Conservation (phyloP, 1,140 invertebrate species). For the Berghia stephanieae region DNA sequence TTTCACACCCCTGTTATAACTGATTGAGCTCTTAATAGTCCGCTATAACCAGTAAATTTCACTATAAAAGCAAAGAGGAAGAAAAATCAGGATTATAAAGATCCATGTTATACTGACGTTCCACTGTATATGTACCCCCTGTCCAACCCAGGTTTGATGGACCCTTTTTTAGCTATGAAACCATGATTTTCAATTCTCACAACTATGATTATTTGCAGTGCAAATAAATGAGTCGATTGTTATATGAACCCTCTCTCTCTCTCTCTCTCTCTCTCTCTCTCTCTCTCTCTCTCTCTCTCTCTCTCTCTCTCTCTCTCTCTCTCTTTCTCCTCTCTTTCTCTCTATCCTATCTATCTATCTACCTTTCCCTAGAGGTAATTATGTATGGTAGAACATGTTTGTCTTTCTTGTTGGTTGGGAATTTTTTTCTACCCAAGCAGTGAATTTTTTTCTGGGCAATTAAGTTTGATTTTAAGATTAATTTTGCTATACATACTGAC, state of each 20-base stretch:
- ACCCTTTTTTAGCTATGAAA: not conserved
- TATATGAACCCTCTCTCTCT: not conserved
- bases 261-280: not conserved
- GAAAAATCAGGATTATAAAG: not conserved
- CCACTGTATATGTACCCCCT: too few species aligned
- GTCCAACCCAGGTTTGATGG: not conserved
- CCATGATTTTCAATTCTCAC: not conserved
- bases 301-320: slow-evolving; percentile 1
- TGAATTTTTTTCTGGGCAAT: not conserved
- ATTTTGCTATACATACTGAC: not conserved
- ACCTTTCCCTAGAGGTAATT: not conserved
- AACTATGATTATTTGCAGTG: too few species aligned
- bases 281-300: slow-evolving; percentile 10
- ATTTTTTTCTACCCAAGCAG: not conserved
- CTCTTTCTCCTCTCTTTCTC: slow-evolving; percentile 5
- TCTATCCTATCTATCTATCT: not conserved
- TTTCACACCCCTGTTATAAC: too few species aligned
- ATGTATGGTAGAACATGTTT: not conserved
- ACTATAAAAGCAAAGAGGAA: too few species aligned
- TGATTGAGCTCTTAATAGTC: too few species aligned
- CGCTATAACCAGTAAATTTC: too few species aligned
- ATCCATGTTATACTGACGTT: too few species aligned
- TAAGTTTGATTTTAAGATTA: not conserved
- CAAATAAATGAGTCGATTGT: too few species aligned
- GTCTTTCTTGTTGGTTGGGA: too few species aligned